Evolutionary conservation across 1,140 invertebrate genomes (phyloP), one percentile per base, ranked within the genome.

Genomic region (Euborellia annulipes): DNA sequence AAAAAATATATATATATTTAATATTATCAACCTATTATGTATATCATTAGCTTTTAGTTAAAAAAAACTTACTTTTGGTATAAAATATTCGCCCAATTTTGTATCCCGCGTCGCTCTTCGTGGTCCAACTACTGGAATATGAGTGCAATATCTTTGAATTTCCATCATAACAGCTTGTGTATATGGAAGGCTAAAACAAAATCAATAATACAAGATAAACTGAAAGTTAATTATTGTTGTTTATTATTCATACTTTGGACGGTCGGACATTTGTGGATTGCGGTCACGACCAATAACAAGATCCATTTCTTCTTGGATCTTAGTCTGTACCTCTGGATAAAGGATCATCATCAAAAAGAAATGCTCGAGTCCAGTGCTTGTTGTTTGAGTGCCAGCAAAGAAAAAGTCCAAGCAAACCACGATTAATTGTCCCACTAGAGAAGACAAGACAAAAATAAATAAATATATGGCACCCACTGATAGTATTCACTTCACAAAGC

Each of bases 371-470:
- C 78, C 74, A 22, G 69, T 75, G 32, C 79, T 73, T 0, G 83
- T 88, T 0, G 84, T 88, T 46, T 72, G 69, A 0, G 70, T 69
- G 6, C 80, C 81, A 3, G 78, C 81, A 48, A 83, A 72, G 42
- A 85, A 75, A 2, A 83, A 62, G 55, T 84, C 81, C 7, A 82
- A 52, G 47, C 79, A 72, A n/a, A 80, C 68, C 53, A 78, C 68
- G 11, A 76, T 63, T 22, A 85, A 56, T 55, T 83, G 78, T 3
- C 78, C 73, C 36, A 79, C 80, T 77, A 62, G 52, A 58, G 63
- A 47, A 18, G 38, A 46, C 42, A 30, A 44, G n/a, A n/a, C n/a
- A n/a, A n/a, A n/a, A n/a, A n/a, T n/a, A n/a, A n/a, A n/a, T n/a
- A n/a, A n/a, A n/a, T n/a, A n/a, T n/a, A n/a, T n/a, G n/a, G n/a